A percentile compares a stretch with the other conserved stretches of the same genome.
Evolutionary conservation across 2,113 vertebrate genomes (phyloP).

Genomic region (Dicentrarchus labrax): DNA sequence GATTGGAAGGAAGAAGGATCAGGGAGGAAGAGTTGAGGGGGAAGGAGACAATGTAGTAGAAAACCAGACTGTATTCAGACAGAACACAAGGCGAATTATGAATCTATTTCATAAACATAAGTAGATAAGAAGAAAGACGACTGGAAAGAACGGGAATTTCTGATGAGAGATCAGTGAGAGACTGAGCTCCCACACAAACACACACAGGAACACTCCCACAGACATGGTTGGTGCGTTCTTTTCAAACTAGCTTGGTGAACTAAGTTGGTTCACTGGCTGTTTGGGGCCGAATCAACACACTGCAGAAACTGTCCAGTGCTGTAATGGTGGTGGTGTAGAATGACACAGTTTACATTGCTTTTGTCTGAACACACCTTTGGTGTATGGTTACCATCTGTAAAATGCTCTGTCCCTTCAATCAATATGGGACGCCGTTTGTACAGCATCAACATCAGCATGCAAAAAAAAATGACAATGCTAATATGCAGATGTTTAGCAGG

Average conservation of each 20-base stretch:
- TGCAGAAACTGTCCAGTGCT: too few species aligned
- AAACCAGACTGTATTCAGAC: background rate
- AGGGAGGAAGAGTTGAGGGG: background rate
- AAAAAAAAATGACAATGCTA: too few species aligned
- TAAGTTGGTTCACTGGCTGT: background rate
- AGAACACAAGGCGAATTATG: background rate
- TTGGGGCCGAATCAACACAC: background rate
- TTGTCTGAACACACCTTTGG: background rate
- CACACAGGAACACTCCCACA: too few species aligned
- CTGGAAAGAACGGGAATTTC: background rate
- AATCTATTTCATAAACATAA: background rate
- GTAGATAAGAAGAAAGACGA: background rate
- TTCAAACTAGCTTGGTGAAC: background rate
- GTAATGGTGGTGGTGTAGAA: background rate
- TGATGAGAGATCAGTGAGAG: slow-evolving; percentile 4
- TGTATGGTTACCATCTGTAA: background rate
- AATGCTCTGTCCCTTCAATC: too few species aligned
- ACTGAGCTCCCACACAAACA: background rate
- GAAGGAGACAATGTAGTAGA: background rate
- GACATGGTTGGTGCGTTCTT: background rate
- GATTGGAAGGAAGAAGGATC: slow-evolving; percentile 8
- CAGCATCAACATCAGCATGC: too few species aligned
- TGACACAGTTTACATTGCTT: too few species aligned
- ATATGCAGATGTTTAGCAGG: too few species aligned
- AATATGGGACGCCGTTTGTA: too few species aligned